Base-by-base conservation (phyloP, 2,113 vertebrate species). In the Jaculus jaculus region DNA sequence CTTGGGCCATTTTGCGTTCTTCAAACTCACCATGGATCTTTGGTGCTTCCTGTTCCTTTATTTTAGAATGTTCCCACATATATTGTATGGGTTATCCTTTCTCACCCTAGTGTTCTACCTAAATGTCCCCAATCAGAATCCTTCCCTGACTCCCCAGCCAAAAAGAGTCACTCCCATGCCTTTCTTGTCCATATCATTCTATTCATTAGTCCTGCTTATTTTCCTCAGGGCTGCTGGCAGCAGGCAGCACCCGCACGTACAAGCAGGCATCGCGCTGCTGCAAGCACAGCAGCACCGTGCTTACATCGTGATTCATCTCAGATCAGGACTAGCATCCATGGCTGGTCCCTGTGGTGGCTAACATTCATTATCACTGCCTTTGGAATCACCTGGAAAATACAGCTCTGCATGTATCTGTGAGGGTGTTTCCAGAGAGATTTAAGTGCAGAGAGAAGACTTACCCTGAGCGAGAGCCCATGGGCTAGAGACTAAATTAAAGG, bases 261-360 rank as follows among this genome's bases (percentile, higher is more conserved):
- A 21, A 13, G 10, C 26, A n/a, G 20, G 7, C 20, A 0, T 4
- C 4, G 20, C 23, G 1, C n/a, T 37, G 3, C 17, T 18, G 20
- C 20, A 54, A 65, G 37, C 10, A 10, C 2, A 7, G 1, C 0
- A 0, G 17, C 20, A 3, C 2, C 30, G 0, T 4, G 2, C 34
- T 6, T 18, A 21, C 24, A 3, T 0, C 0, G 17, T 10, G 51
- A 68, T 23, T 60, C 15, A 30, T 69, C 21, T 74, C 79, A 61
- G 51, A 34, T 4, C 32, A n/a, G 42, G 39, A 12, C 60, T 69
- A 8, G 32, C 17, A 15, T 79, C 17, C 7, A 3, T 63, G 17
- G 7, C 15, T 84, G 15, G 21, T n/a, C 65, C 17, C 2, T 26
- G 21, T 69, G 82, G 10, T 51, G 28, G 63, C 16, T 68, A 42